Base-by-base conservation (phyloP, 2,113 vertebrate genomes). In the Bucco capensis region DNA sequence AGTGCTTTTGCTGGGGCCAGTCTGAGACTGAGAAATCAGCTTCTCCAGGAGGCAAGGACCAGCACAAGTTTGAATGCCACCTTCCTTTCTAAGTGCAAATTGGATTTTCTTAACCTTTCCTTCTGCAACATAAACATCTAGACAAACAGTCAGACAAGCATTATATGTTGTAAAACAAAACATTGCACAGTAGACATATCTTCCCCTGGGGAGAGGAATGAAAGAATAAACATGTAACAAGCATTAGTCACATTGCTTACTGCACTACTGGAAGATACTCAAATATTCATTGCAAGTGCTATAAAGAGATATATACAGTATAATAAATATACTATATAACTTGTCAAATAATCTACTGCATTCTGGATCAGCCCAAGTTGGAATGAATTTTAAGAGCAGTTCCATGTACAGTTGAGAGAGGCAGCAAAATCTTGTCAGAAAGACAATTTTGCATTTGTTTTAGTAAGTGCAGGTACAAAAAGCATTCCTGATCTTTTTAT, bases 141-240 rank as follows among this genome's bases (percentile, higher is more conserved):
- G 91, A 92, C 57, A 66, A 88, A 90, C 61, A 96, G 71, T 91
- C 77, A 93, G 71, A 82, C 81, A 69, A 89, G 46, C 58, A 85
- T 79, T 95, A 72, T 90, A 82, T 72, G 77, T 84, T 95, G 88
- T 95, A 94, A 90, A 96, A 88, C 92, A 95, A 93, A 95, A 57
- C 86, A 61, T 56, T 92, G 64, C 92, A 88, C 64, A 74, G 69
- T 57, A 95, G 86, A 94, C 90, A 86, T 30, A 61, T 93, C 28
- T 88, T 86, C 73, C 92, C 93, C 90, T 93, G 57, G 80, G 86
- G 83, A 94, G 65, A 86, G 25, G 33, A 93, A 72, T 72, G 65
- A 92, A 91, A 90, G 88, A 91, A 93, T 81, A 90, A 95, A 95
- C 86, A 90, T 47, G 27, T 93, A 94, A 94, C 54, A 89, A 91